Evolutionary conservation across 1,140 invertebrate genomes (phyloP).

Genomic region (Bacillus rossius): DNA sequence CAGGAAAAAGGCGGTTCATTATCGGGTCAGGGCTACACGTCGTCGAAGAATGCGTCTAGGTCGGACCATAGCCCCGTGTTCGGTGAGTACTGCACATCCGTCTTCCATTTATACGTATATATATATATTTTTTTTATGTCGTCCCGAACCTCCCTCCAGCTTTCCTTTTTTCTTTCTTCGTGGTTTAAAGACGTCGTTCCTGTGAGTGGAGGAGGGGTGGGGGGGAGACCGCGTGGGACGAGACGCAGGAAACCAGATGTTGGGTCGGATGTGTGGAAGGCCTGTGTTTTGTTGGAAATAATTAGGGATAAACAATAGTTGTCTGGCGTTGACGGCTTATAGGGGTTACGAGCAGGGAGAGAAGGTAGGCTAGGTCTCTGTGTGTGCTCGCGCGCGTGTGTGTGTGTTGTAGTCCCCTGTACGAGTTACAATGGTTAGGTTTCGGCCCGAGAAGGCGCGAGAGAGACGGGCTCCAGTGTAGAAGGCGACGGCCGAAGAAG

Average conservation of each 20-base stretch:
- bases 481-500: conserved; percentile 6
- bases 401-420: too few relatives aligned
- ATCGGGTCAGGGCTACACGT: conserved; percentile 53
- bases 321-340: too few relatives aligned
- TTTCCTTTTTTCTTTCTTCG: background rate
- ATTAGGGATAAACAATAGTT: too few relatives aligned
- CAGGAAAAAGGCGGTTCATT: conserved; percentile 68
- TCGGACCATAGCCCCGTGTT: conserved; percentile 80
- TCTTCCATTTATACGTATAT: conserved; percentile 17
- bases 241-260: conserved; percentile 5
- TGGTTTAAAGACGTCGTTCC: background rate
- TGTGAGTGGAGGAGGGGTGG: background rate
- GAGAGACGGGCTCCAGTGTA: background rate
- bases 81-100: conserved; percentile 56
- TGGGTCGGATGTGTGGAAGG: too few relatives aligned
- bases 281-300: too few relatives aligned
- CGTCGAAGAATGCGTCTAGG: conserved; percentile 66
- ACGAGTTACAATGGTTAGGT: too few relatives aligned
- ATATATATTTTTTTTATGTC: conserved; percentile 15
- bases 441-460: conserved; percentile 3
- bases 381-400: too few relatives aligned
- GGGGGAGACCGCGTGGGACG: conserved; percentile 4
- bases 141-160: background rate
- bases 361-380: too few relatives aligned
- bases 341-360: too few relatives aligned